Conservation (phyloP, 2,797 vertebrate genomes). For the Forpus xanthops region DNA sequence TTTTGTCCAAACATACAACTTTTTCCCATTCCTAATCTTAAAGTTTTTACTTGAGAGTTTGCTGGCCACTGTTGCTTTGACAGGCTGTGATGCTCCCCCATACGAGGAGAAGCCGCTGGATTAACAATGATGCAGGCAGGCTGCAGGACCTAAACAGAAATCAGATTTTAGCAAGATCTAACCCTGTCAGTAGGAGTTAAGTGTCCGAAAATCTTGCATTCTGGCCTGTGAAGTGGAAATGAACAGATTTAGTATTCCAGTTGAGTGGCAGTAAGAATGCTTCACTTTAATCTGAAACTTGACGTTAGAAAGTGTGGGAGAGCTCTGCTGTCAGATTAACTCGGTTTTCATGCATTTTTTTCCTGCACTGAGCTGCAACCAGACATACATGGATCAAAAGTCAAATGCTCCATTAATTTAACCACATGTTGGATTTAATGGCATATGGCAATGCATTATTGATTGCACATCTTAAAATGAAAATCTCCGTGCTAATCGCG, state of each 20-base stretch:
- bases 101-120: not conserved
- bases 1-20: not conserved
- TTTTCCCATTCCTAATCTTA: not conserved
- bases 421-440: constrained; percentile 46
- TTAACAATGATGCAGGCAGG: not conserved
- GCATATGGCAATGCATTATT: constrained; percentile 61
- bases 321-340: constrained; percentile 61
- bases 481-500: constrained; percentile 52
- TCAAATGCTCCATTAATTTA: constrained; percentile 67
- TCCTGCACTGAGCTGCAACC: constrained; percentile 54
- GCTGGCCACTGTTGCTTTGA: not conserved
- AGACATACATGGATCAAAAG: constrained; percentile 56
- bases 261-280: constrained; percentile 40
- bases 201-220: constrained; percentile 11
- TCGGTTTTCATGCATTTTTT: constrained; percentile 39
- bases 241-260: constrained; percentile 55
- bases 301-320: constrained; percentile 34
- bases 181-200: constrained; percentile 17
- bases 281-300: constrained; percentile 41
- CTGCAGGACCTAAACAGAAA: constrained; percentile 5
- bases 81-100: not conserved
- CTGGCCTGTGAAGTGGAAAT: constrained; percentile 46
- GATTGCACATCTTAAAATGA: constrained; percentile 61
- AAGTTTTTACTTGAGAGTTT: not conserved
- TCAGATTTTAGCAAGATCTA: not conserved